Evolutionary conservation across 2,797 vertebrate genomes (phyloP), one percentile per base, ranked within the genome.

Genomic region (Manis javanica): DNA sequence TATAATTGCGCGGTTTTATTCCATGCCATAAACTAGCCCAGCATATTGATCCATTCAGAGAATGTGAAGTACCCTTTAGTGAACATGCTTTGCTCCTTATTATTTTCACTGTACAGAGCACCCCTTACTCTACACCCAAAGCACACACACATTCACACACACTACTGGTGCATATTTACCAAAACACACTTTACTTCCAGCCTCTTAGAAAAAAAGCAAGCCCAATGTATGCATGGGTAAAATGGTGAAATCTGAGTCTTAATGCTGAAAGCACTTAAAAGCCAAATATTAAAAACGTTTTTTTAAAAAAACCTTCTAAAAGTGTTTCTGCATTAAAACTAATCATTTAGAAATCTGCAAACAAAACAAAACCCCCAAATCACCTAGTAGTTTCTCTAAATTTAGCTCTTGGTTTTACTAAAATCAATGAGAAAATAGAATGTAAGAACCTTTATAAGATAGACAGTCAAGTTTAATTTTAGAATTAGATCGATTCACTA

Each of bases 401-500:
- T 84, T 68, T 79, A 84, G 21, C 24, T 51, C 31, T 78, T 72
- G 66, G 42, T 91, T 91, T 84, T 72, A 84, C 31, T 66, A 87
- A 57, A 66, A 93, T 61, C 46, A 49, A 23, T 59, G 34, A 61
- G 13, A 82, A 77, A 49, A 34, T 55, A 46, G 57, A 89, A 64
- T 72, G 18, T 89, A 64, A 55, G 14, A 72, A 51, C 66, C 3
- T 91, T 96, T 66, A 53, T 90, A 61, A 87, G 79, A 88, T 26
- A 64, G 49, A 61, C 18, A 34, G 42, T 49, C 21, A 86, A 34
- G n/a, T 57, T 51, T 49, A 89, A 89, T 55, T 81, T 92, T 69
- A 59, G 15, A 90, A 59, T 59, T 46, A 29, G 23, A 31, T 55
- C 59, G 42, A 37, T 68, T 82, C 15, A 71, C 42, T 46, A 46